These are phyloP conservation scores for Rhagologus leucostigma DNA, from an alignment of 2,113 vertebrate genomes.

Conservation along the genomic window DNA sequence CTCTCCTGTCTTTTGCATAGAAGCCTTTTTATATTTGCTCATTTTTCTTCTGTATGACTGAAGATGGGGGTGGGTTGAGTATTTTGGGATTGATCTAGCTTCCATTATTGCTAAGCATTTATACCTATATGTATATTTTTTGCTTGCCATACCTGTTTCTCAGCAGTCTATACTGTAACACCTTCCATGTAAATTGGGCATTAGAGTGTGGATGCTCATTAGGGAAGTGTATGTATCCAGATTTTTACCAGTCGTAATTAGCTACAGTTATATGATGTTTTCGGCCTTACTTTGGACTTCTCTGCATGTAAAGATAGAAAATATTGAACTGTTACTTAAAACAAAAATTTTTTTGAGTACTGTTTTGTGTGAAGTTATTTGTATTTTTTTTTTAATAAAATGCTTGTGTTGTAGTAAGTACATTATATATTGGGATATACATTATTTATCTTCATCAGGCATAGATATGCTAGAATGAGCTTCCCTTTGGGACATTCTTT, in stretches of 20 bases:
- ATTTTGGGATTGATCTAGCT: not conserved
- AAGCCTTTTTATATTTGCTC: not conserved
- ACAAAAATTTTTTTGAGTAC: not conserved
- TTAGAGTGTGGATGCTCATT: not conserved
- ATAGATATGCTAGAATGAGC: not conserved
- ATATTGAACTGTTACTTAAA: not conserved
- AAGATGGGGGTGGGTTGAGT: not conserved
- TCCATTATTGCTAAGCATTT: not conserved
- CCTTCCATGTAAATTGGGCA: fast-evolving
- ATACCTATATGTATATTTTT: not conserved
- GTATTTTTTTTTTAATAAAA: not conserved
- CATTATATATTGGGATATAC: not conserved
- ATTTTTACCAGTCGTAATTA: not conserved
- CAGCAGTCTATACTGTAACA: not conserved
- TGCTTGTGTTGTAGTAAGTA: not conserved
- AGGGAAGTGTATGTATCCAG: not conserved
- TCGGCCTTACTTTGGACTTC: not conserved
- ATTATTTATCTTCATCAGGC: not conserved
- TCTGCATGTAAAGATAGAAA: not conserved
- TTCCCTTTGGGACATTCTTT: not conserved
- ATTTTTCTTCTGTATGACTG: not conserved
- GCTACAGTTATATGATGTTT: not conserved
- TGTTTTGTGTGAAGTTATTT: not conserved
- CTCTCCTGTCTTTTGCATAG: not conserved
- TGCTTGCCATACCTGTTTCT: not conserved